Evolutionary conservation across 1,140 invertebrate species (phyloP).

Genomic region (Bombus impatiens): DNA sequence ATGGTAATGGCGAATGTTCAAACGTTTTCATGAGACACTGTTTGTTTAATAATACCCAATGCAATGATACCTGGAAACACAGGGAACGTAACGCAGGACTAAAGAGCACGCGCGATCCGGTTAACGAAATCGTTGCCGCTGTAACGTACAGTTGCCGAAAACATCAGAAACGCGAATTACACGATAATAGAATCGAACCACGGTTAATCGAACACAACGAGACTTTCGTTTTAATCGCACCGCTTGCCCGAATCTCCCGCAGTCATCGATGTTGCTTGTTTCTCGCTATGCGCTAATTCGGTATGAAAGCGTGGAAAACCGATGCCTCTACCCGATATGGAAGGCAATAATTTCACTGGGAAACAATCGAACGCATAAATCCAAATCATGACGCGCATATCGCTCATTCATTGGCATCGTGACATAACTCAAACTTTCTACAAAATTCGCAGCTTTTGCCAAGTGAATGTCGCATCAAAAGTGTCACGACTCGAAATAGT

Average conservation of each 20-base stretch:
- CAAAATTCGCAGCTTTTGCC: too few species aligned
- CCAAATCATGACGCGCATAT: background rate
- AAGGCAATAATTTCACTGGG: background rate
- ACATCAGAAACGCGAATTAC: constrained; percentile 24
- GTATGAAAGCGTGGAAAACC: background rate
- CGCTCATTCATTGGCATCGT: too few species aligned
- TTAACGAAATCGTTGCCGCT: background rate
- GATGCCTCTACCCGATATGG: background rate
- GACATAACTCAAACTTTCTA: too few species aligned
- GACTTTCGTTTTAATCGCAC: constrained; percentile 31
- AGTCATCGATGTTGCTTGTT: constrained; percentile 25
- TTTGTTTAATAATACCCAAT: background rate
- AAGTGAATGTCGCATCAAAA: too few species aligned
- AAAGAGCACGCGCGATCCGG: too few species aligned
- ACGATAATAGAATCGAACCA: constrained; percentile 17
- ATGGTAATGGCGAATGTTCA: too few species aligned
- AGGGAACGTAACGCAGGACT: background rate
- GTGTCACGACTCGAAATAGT: too few species aligned
- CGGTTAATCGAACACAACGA: constrained; percentile 20
- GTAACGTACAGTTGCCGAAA: background rate
- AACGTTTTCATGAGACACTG: background rate
- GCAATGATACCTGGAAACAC: background rate
- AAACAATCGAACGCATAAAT: background rate
- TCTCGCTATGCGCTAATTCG: background rate
- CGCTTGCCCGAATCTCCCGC: background rate